Evolutionary conservation across 2,888 invertebrate genomes (phyloP).

Genomic region (Cerastis leucographa): DNA sequence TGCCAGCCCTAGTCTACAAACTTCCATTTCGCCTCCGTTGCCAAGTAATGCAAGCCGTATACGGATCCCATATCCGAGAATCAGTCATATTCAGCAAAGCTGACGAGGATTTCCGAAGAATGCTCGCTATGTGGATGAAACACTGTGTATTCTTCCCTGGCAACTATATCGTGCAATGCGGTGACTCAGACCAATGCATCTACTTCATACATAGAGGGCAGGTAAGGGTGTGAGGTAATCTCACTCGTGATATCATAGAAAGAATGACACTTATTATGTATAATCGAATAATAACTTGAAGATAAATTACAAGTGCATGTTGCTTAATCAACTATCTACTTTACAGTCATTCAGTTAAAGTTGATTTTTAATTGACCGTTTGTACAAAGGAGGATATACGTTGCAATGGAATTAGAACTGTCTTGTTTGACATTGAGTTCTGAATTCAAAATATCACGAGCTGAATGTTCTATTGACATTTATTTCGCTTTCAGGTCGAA

Average conservation of each 20-base stretch:
- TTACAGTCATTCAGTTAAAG: neutral
- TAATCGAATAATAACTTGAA: neutral
- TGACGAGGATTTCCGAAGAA: conserved; percentile 86
- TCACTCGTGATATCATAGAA: conserved; percentile 37
- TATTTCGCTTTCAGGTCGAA: conserved; percentile 82
- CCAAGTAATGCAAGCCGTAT: conserved; percentile 88
- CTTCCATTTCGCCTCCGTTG: conserved; percentile 86
- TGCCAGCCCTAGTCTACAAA: conserved; percentile 82
- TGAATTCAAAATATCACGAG: neutral
- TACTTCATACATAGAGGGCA: conserved; percentile 91
- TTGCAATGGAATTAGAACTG: conserved; percentile 4
- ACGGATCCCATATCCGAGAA: conserved; percentile 86
- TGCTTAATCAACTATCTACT: conserved; percentile 3
- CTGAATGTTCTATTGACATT: neutral
- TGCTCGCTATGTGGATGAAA: conserved; percentile 87
- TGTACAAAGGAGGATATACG: neutral
- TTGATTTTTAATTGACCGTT: neutral
- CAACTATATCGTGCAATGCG: conserved; percentile 90
- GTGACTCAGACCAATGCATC: conserved; percentile 90
- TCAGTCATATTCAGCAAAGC: conserved; percentile 89
- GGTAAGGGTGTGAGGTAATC: conserved; percentile 71
- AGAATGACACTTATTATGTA: neutral
- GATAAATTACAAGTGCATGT: neutral
- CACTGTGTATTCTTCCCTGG: conserved; percentile 90
- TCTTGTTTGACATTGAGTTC: neutral